Conservation (phyloP, 2,888 invertebrate species). For the Osmoderma eremita region DNA sequence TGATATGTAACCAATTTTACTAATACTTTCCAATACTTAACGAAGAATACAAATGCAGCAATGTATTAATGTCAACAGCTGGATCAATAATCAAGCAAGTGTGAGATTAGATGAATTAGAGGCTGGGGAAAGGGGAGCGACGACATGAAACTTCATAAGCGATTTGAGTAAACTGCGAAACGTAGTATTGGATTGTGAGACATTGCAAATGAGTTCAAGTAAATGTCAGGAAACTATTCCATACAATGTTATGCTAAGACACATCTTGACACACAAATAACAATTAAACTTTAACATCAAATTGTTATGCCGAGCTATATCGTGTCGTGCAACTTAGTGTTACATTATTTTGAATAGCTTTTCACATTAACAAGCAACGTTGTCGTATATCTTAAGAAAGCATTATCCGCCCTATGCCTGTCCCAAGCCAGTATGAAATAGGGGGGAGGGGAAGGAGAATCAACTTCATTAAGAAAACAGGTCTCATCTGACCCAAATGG, state of each 20-base stretch:
- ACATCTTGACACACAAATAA: constrained; percentile 3
- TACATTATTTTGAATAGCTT: constrained; percentile 1
- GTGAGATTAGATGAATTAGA: no score
- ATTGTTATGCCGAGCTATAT: not conserved
- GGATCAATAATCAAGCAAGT: no score
- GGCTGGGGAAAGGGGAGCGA: not conserved
- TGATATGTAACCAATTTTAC: no score
- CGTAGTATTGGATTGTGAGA: not conserved
- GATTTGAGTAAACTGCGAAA: constrained; percentile 18
- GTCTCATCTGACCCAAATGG: no score
- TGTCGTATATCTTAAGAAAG: no score
- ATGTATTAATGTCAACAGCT: no score
- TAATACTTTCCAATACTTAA: no score
- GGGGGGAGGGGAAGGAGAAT: no score
- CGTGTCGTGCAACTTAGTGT: not conserved
- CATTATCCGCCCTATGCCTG: no score
- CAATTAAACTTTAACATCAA: constrained; percentile 15
- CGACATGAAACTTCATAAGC: constrained; percentile 26
- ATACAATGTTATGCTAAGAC: not conserved
- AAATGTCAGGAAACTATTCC: constrained; percentile 15
- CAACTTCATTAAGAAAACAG: no score
- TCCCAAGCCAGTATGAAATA: no score
- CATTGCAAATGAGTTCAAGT: constrained; percentile 4
- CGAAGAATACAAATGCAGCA: no score
- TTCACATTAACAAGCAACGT: not conserved